Base-by-base conservation (phyloP, 2,113 vertebrate species). In the Zootoca vivipara region DNA sequence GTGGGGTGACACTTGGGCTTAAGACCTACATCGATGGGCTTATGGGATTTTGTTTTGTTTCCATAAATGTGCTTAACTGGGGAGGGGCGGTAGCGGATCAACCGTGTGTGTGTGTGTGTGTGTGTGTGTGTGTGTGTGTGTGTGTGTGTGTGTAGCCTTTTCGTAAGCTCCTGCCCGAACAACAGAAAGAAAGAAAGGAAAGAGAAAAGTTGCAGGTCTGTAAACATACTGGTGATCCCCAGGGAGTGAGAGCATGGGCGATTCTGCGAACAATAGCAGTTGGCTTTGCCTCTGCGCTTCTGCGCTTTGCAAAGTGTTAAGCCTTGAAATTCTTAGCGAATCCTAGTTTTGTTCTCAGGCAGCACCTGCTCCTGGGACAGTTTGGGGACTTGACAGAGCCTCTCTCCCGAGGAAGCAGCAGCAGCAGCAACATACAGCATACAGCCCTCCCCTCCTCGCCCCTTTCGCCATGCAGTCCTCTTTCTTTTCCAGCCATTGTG, bases 291-390 rank as follows among this genome's bases (percentile, higher is more conserved):
- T 72, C 72, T 58, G 70, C 24, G 88, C 58, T 85, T 72, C 72
- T 58, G 70, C 24, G 88, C 58, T 85, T 26, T 35, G 74, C 52
- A 64, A 87, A 78, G 90, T 35, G 87, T 74, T 85, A 87, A 81
- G 75, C 91, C 88, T 20, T 83, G 73, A 2, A 20, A 33, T 1
- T 28, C 38, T 33, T n/a, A 30, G 62, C 56, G 82, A 52, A 52
- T 52, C 4, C 78, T n/a, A 30, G 82, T 2, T 1, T 64, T 0
- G 85, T 88, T 58, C 46, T 78, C 33, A 13, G 77, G 4, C 65
- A 86, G 79, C 92, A 26, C 62, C 78, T 87, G 87, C 78, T n/a
- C 58, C 89, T 40, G 2, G 75, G 78, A 75, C 87, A 46, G 72
- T 70, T 38, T 28, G 86, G 46, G 65, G 73, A 56, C 62, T 81